phyloP scores from a whole-genome alignment of 2,113 vertebrate species.

The Archocentrus centrarchus region DNA sequence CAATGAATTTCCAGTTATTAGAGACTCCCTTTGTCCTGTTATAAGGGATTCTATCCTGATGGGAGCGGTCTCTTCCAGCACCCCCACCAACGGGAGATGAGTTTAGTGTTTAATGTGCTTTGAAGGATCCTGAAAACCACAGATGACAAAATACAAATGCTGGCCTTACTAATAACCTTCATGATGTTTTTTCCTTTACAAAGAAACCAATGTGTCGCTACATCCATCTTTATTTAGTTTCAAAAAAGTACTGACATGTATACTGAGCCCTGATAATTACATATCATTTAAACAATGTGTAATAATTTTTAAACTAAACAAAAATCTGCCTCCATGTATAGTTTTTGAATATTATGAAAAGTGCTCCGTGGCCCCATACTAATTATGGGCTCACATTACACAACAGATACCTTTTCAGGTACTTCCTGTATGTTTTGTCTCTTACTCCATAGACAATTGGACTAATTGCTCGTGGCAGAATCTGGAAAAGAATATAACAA shows the following conservation, averaged over 20 bases:
- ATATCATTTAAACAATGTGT: not conserved
- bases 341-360: no score
- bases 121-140: no score
- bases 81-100: no score
- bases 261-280: fast-evolving
- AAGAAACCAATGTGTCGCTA: not conserved
- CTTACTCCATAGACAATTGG: slow-evolving; percentile 76
- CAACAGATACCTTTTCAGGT: slow-evolving; percentile 63
- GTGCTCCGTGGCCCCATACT: no score
- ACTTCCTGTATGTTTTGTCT: slow-evolving; percentile 70
- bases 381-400: slow-evolving; percentile 16
- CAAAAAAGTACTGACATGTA: not conserved
- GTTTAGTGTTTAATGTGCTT: no score
- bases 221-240: not conserved
- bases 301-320: not conserved
- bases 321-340: not conserved
- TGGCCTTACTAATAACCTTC: no score
- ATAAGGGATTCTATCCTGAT: no score
- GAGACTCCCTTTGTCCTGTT: no score
- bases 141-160: no score
- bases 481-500: slow-evolving; percentile 65
- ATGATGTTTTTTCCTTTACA: no score
- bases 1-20: no score
- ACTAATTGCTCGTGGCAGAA: slow-evolving; percentile 75
- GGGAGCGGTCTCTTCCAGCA: no score